These are phyloP conservation scores for Dicycla oo DNA, from an alignment of 2,888 invertebrate species.

Conservation along the genomic window DNA sequence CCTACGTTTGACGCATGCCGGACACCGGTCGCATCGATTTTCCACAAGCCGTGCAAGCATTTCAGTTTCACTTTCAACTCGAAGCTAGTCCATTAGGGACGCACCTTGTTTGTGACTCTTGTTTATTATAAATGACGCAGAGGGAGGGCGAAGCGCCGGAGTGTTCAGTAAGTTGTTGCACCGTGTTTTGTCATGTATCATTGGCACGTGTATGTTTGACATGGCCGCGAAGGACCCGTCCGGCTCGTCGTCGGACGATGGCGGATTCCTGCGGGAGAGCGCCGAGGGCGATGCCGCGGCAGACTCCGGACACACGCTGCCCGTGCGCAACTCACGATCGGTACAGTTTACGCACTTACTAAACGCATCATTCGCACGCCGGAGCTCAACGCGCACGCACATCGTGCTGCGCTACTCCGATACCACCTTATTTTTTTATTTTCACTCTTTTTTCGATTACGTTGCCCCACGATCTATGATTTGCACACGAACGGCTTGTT, in stretches of 20 bases:
- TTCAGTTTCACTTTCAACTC: constrained; percentile 83
- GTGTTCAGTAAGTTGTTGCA: constrained; percentile 76
- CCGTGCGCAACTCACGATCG: constrained; percentile 89
- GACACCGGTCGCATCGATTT: constrained; percentile 85
- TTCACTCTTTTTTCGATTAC: constrained; percentile 76
- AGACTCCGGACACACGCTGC: constrained; percentile 88
- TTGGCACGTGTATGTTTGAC: constrained; percentile 83
- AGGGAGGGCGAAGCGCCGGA: constrained; percentile 66
- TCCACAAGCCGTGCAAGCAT: constrained; percentile 77
- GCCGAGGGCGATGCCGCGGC: constrained; percentile 77
- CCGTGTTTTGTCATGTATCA: constrained; percentile 76
- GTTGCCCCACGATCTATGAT: constrained; percentile 86
- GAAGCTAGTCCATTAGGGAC: constrained; percentile 76
- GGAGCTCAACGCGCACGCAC: constrained; percentile 66
- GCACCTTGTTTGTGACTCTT: constrained; percentile 70
- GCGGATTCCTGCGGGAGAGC: constrained; percentile 87
- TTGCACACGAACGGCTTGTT: constrained; percentile 87
- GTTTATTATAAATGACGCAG: constrained; percentile 67
- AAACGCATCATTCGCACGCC: constrained; percentile 74
- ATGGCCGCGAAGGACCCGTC: constrained; percentile 86
- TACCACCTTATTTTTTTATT: constrained; percentile 67
- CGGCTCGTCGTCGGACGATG: constrained; percentile 89
- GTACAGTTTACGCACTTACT: constrained; percentile 80
- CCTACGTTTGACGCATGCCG: constrained; percentile 76
- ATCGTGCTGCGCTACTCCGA: constrained; percentile 58